phyloP scores from a whole-genome alignment of 1,140 invertebrate species.

The Paramacrobiotus metropolitanus region DNA sequence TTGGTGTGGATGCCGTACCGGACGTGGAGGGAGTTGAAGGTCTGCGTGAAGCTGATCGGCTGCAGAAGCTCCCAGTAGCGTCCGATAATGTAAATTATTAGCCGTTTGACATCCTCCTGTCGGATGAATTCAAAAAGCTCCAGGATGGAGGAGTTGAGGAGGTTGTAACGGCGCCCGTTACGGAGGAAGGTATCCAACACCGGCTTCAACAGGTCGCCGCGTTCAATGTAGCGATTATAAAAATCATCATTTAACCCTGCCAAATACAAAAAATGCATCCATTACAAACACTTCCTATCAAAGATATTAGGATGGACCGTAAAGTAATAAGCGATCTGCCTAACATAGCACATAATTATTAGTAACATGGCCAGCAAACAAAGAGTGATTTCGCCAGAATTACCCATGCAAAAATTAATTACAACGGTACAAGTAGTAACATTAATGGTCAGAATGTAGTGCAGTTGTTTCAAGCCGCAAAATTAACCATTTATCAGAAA shows the following conservation, averaged over 20 bases:
- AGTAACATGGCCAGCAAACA: no score
- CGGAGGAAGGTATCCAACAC: slow-evolving; percentile 84
- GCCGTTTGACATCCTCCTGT: slow-evolving; percentile 11
- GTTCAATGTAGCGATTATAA: slow-evolving; percentile 88
- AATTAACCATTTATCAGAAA: no score
- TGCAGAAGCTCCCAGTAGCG: slow-evolving; percentile 23
- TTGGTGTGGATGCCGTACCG: not conserved
- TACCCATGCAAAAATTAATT: no score
- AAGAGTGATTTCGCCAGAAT: no score
- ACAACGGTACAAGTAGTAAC: no score
- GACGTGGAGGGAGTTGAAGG: slow-evolving; percentile 4
- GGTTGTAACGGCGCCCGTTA: slow-evolving; percentile 92
- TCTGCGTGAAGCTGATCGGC: slow-evolving; percentile 28
- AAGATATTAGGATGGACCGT: no score
- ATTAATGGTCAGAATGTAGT: no score
- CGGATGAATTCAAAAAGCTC: slow-evolving; percentile 96
- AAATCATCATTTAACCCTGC: slow-evolving; percentile 78
- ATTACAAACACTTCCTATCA: no score
- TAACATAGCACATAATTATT: no score
- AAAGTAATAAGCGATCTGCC: no score
- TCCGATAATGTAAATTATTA: not conserved
- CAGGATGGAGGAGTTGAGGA: slow-evolving; percentile 91
- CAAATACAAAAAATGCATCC: no score
- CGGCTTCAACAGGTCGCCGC: slow-evolving; percentile 77
- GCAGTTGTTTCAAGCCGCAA: no score